phyloP scores from a whole-genome alignment of 2,113 vertebrate genomes.

The Pyxicephalus adspersus region DNA sequence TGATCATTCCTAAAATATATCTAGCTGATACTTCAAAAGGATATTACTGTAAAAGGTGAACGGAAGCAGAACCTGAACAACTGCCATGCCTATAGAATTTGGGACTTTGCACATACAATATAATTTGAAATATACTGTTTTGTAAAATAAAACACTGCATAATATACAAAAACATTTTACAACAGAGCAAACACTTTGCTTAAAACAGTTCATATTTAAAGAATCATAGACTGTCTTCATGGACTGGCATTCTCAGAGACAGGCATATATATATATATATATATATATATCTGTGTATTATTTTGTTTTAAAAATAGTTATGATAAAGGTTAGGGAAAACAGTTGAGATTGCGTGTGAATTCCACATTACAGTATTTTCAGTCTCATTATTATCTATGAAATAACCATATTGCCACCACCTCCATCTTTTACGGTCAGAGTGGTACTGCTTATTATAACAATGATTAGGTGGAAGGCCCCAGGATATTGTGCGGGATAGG shows the following conservation, averaged over 20 bases:
- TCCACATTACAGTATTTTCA: conserved; percentile 23
- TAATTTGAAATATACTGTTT: too few relatives aligned
- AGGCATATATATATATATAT: conserved; percentile 10
- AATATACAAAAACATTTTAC: conserved; percentile 1
- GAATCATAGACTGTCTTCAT: not conserved
- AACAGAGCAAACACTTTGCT: not conserved
- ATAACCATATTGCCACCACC: conserved; percentile 21
- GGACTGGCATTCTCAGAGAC: conserved; percentile 8
- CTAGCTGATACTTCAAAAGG: too few relatives aligned
- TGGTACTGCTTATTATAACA: conserved; percentile 15
- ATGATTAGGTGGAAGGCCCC: conserved; percentile 35
- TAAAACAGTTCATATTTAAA: conserved; percentile 1
- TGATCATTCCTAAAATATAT: too few relatives aligned
- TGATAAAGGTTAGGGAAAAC: not conserved
- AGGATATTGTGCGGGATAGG: conserved; percentile 47
- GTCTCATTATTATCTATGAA: conserved; percentile 23
- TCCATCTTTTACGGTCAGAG: conserved; percentile 32
- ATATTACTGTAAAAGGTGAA: too few relatives aligned
- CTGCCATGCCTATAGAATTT: too few relatives aligned
- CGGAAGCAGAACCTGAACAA: too few relatives aligned
- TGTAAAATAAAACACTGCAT: not conserved
- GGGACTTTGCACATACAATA: too few relatives aligned
- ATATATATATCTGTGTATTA: too few relatives aligned
- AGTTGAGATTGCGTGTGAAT: conserved; percentile 4
- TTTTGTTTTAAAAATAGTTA: conserved; percentile 3